Evolutionary conservation across 2,113 vertebrate genomes (phyloP).

Genomic region (Garra rufa): DNA sequence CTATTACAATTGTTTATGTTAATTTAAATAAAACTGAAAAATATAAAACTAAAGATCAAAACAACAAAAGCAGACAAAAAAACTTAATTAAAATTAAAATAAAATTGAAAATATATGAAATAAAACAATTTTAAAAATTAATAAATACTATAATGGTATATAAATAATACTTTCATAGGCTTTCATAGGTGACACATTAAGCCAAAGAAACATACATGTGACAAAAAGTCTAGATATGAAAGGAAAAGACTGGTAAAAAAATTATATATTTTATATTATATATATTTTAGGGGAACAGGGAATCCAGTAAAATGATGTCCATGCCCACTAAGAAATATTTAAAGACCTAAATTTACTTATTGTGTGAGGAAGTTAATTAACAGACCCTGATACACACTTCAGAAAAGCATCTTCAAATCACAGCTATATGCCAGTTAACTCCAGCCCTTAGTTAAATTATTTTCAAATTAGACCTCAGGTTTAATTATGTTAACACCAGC

Average conservation of each 20-base stretch:
- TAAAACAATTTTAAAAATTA: no score
- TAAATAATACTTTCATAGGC: no score
- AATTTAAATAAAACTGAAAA: no score
- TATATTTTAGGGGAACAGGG: no score
- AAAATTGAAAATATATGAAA: no score
- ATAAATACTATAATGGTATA: no score
- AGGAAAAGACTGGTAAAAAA: not conserved
- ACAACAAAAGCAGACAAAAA: no score
- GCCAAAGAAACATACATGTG: not conserved
- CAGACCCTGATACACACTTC: no score
- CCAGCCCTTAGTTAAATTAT: not conserved
- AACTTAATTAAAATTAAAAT: no score
- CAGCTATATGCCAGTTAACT: not conserved
- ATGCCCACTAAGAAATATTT: not conserved
- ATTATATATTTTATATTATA: no score
- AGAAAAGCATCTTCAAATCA: not conserved
- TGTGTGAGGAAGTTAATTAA: not conserved
- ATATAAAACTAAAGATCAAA: no score
- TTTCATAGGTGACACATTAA: not conserved
- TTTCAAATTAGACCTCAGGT: not conserved
- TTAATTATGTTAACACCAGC: slow-evolving; percentile 24
- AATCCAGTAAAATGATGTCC: not conserved
- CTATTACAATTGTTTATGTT: no score
- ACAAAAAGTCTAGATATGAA: not conserved
- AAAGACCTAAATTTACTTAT: not conserved